Conservation (phyloP, 2,797 vertebrate genomes). For the Acestrorhynchus altus region DNA sequence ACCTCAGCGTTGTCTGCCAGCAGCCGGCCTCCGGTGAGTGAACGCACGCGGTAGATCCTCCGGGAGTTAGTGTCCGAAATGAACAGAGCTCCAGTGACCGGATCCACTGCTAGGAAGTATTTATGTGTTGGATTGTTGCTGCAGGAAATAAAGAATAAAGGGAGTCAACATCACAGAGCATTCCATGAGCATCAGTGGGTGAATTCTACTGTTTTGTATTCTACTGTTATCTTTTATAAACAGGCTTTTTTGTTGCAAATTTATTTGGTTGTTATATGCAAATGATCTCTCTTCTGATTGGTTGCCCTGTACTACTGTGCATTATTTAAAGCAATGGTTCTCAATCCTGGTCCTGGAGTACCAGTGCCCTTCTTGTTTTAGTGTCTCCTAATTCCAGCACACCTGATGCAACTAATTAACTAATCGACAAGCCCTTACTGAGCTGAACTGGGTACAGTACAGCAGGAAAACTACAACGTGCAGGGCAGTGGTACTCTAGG, state of each 20-base stretch:
- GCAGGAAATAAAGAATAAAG: conserved; percentile 20
- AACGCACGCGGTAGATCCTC: conserved; percentile 91
- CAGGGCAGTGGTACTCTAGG: too few relatives aligned
- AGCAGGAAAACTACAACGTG: too few relatives aligned
- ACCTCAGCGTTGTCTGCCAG: conserved; percentile 93
- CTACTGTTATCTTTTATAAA: background rate
- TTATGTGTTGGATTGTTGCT: conserved; percentile 99
- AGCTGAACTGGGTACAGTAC: too few relatives aligned
- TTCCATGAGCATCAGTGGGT: too few relatives aligned
- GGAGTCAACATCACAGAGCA: conserved; percentile 15
- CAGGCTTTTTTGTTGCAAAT: background rate
- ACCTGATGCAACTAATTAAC: too few relatives aligned
- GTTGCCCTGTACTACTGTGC: background rate
- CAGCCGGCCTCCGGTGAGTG: conserved; percentile 86
- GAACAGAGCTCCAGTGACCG: conserved; percentile 91
- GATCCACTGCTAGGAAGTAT: conserved; percentile 98
- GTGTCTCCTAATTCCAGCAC: too few relatives aligned
- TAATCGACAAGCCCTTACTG: too few relatives aligned
- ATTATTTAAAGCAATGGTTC: background rate
- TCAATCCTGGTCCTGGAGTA: too few relatives aligned
- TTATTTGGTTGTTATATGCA: background rate
- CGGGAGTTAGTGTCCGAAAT: conserved; percentile 98
- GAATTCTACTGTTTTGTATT: background rate
- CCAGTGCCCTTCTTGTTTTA: too few relatives aligned
- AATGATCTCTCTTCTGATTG: background rate